Evolutionary conservation across 2,888 invertebrate genomes (phyloP).

Genomic region (Tricholauxania praeusta): DNA sequence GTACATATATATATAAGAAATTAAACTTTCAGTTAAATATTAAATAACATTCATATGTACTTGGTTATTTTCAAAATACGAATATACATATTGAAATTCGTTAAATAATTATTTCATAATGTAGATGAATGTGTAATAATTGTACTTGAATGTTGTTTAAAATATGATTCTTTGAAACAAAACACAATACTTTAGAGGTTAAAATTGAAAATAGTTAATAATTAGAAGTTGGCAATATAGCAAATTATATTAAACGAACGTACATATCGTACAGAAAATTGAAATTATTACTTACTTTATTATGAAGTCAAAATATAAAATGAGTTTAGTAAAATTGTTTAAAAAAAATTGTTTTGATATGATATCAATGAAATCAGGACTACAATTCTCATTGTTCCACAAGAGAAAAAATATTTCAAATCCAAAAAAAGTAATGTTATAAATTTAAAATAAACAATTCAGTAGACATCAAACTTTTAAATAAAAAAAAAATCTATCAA

Average conservation of each 20-base stretch:
- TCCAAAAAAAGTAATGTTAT: conserved; percentile 45
- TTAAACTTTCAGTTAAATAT: conserved; percentile 19
- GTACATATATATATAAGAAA: conserved; percentile 18
- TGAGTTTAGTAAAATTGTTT: conserved; percentile 19
- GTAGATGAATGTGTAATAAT: conserved; percentile 21
- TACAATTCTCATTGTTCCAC: conserved; percentile 19
- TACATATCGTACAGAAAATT: no score
- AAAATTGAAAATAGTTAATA: conserved; percentile 43
- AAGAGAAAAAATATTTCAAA: conserved; percentile 33
- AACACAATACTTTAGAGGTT: conserved; percentile 29
- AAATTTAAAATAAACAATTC: conserved; percentile 31
- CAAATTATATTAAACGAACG: conserved; percentile 26
- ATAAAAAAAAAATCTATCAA: no score
- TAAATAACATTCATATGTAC: not conserved
- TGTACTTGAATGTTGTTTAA: conserved; percentile 9
- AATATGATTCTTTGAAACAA: conserved; percentile 24
- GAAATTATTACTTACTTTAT: no score
- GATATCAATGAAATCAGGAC: conserved; percentile 2
- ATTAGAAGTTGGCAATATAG: conserved; percentile 29
- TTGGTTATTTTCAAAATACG: not conserved
- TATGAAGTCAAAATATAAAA: conserved; percentile 19
- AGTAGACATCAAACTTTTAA: no score
- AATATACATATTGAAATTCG: conserved; percentile 3
- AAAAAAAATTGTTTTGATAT: conserved; percentile 15
- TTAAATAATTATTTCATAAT: conserved; percentile 24